phyloP scores from a whole-genome alignment of 2,888 invertebrate species.

The Acrobeloides nanus region DNA sequence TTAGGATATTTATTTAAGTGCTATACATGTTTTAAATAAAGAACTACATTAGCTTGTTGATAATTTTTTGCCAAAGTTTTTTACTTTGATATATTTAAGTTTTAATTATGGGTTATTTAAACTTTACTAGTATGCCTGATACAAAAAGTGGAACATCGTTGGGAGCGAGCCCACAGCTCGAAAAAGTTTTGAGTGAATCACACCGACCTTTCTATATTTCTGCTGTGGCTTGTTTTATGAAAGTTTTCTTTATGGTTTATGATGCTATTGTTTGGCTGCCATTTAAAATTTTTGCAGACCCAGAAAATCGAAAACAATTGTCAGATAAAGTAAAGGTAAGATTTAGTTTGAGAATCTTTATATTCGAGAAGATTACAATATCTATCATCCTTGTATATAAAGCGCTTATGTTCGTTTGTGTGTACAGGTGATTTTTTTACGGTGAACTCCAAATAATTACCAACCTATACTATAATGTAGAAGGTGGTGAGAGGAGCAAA shows the following conservation, averaged over 20 bases:
- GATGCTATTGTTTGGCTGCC: constrained; percentile 47
- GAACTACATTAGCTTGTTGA: background rate
- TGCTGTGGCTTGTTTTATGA: constrained; percentile 14
- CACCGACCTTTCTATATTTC: constrained; percentile 21
- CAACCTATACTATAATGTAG: too few species aligned
- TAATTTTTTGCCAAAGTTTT: background rate
- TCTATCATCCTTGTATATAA: too few species aligned
- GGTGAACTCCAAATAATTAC: too few species aligned
- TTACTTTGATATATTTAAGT: constrained; percentile 14
- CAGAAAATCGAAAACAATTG: constrained; percentile 38
- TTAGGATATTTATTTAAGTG: too few species aligned
- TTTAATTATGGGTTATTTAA: constrained; percentile 5
- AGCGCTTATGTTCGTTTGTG: too few species aligned
- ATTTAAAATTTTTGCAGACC: constrained; percentile 51
- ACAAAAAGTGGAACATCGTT: constrained; percentile 8
- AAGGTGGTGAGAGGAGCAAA: too few species aligned
- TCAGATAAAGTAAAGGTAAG: constrained; percentile 39
- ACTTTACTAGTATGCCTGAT: constrained; percentile 24
- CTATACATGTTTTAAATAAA: too few species aligned
- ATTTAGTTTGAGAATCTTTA: background rate
- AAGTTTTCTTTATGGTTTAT: constrained; percentile 46
- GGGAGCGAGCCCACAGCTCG: constrained; percentile 16
- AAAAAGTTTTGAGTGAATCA: constrained; percentile 17
- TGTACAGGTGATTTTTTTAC: too few species aligned
- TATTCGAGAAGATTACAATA: too few species aligned